Evolutionary conservation across 2,888 invertebrate genomes (phyloP), one percentile per base, ranked within the genome.

Genomic region (Dasypogon diadema): DNA sequence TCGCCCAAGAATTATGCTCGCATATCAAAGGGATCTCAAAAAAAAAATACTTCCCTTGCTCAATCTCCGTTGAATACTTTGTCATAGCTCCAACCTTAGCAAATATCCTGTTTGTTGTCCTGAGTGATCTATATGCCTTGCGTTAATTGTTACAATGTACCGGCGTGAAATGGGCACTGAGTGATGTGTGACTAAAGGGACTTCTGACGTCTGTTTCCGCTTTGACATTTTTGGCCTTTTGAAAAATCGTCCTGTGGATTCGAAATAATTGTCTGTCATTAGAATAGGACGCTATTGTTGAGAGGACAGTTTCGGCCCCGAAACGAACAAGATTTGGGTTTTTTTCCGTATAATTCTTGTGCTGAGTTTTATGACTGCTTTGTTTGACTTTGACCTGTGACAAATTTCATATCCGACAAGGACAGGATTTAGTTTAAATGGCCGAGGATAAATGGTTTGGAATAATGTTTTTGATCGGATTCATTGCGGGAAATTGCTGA

Each of bases 71-170:
- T 21, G 56, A 8, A 12, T 6, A 21, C 22, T 14, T 24, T 24
- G 65, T 12, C 58, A 65, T n/a, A 0, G 22, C 48, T 14, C 22
- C 18, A 21, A 26, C 65, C 65, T 65, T 46, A 65, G 65, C 65
- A 65, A 65, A 65, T 65, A 65, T 65, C 48, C 65, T 48, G 65
- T 65, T 48, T 65, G 65, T 65, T 65, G 65, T 65, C 24, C 65
- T 65, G 46, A 8, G 65, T 46, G 48, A 65, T 65, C 65, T 65
- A 46, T 63, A 22, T 65, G 65, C 65, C n/a, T 65, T 51, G 22
- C 46, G 46, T 46, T 65, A 65, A 65, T 65, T 65, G 65, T 65
- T n/a, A 65, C 46, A n/a, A 16, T 46, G 65, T 22, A 24, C 46
- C 46, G 26, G 48, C 46, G 65, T 24, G 46, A 65, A 24, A 24